A percentile compares a stretch with the other conserved stretches of the same genome.
Conservation (phyloP, 2,888 invertebrate species). For the Eulithis testata region DNA sequence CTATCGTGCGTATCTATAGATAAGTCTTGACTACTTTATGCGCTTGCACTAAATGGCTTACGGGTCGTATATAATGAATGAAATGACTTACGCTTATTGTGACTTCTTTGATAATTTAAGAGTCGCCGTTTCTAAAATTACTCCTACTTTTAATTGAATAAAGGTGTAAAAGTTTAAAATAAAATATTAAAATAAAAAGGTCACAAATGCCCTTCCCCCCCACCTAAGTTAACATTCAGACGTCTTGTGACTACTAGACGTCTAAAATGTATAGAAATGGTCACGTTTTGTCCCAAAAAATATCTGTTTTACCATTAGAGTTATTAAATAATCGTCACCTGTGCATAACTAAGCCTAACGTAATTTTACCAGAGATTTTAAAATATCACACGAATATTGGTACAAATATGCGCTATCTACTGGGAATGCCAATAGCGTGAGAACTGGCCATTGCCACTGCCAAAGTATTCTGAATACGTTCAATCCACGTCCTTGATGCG, state of each 20-base stretch:
- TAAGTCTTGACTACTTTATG: constrained; percentile 67
- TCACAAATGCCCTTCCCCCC: too few relatives aligned
- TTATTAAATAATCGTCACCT: constrained; percentile 8
- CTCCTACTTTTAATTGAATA: too few relatives aligned
- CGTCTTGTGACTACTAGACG: too few relatives aligned
- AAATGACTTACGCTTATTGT: constrained; percentile 28
- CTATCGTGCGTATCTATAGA: constrained; percentile 65
- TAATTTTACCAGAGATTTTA: constrained; percentile 30
- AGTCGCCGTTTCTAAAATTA: too few relatives aligned
- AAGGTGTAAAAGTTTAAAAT: too few relatives aligned
- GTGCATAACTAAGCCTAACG: constrained; percentile 16
- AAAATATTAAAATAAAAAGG: too few relatives aligned
- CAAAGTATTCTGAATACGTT: constrained; percentile 79
- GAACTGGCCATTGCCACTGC: constrained; percentile 69
- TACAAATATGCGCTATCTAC: constrained; percentile 48
- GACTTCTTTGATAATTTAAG: constrained; percentile 3
- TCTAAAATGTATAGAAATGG: too few relatives aligned
- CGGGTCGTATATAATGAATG: constrained; percentile 39
- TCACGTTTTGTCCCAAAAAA: too few relatives aligned
- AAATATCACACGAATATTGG: constrained; percentile 49
- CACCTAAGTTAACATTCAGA: too few relatives aligned
- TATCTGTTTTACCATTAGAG: background rate
- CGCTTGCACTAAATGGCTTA: constrained; percentile 46
- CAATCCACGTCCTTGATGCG: constrained; percentile 79
- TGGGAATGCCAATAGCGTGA: constrained; percentile 73